These are phyloP conservation scores for Excalfactoria chinensis DNA, from an alignment of 2,113 vertebrate genomes.

Conservation along the genomic window DNA sequence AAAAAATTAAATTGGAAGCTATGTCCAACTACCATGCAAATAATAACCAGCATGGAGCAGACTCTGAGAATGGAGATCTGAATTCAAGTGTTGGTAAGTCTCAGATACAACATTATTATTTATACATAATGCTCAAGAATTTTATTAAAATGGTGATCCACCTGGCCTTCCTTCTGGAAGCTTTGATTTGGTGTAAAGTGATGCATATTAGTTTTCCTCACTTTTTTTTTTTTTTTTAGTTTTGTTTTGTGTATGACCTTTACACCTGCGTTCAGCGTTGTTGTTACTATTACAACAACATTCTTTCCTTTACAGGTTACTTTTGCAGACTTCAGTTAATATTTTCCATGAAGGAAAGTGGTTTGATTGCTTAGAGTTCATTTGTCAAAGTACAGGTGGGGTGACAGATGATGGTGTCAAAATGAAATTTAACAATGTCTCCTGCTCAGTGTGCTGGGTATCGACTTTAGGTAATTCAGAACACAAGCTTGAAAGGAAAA, in stretches of 20 bases:
- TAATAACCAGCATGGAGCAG: conserved; percentile 91
- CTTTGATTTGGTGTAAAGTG: not conserved
- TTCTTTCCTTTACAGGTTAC: conserved; percentile 22
- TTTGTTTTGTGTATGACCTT: conserved; percentile 17
- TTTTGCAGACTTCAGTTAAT: conserved; percentile 34
- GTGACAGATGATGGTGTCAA: conserved; percentile 64
- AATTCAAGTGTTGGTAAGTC: conserved; percentile 95
- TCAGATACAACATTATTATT: not conserved
- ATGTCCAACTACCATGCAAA: conserved; percentile 97
- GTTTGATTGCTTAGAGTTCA: conserved; percentile 66
- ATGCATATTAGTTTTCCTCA: conserved; percentile 1
- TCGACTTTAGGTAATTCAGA: conserved; percentile 63
- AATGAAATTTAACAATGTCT: conserved; percentile 64
- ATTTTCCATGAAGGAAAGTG: conserved; percentile 55
- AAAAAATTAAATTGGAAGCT: conserved; percentile 99
- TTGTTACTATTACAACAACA: conserved; percentile 40
- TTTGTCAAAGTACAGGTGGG: conserved; percentile 67
- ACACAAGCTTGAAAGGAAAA: conserved; percentile 57
- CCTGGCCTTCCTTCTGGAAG: not conserved
- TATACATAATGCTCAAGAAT: not conserved
- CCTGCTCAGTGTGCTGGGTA: conserved; percentile 54
- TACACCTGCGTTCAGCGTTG: not conserved
- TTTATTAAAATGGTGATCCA: not conserved
- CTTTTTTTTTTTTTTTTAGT: not conserved
- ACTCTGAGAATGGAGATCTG: conserved; percentile 96